These are phyloP conservation scores for Altica lythri DNA, from an alignment of 2,888 invertebrate genomes.

Conservation along the genomic window DNA sequence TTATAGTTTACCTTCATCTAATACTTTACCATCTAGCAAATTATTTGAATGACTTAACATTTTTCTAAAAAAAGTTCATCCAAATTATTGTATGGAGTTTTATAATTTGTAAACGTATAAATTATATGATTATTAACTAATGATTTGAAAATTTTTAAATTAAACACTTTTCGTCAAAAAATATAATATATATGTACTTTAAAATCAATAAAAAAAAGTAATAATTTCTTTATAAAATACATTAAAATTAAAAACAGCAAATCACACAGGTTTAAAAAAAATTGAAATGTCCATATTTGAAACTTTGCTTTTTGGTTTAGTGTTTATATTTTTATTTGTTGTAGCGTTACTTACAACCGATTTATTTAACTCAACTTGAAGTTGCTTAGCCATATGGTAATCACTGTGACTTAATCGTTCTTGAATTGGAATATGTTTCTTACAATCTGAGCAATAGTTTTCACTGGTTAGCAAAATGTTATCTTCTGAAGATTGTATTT, in stretches of 20 bases:
- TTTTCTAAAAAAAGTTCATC: too few species aligned
- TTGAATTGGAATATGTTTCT: conserved; percentile 50
- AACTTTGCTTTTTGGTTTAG: conserved; percentile 6
- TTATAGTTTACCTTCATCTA: too few species aligned
- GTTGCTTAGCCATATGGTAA: conserved; percentile 80
- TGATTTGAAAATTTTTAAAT: too few species aligned
- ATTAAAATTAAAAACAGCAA: neutral
- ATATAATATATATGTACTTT: neutral
- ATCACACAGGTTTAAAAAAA: conserved; percentile 17
- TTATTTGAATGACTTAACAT: too few species aligned
- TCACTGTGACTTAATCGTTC: conserved; percentile 74
- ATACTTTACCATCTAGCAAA: too few species aligned
- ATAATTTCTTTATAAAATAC: neutral
- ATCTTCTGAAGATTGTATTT: too few species aligned
- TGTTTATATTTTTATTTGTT: conserved; percentile 7
- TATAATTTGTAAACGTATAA: too few species aligned
- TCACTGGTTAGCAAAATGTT: too few species aligned
- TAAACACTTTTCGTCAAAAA: too few species aligned
- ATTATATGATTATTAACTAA: too few species aligned
- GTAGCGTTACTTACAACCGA: neutral
- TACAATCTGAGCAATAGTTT: conserved; percentile 23
- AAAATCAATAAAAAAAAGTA: conserved; percentile 6
- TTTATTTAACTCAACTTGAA: conserved; percentile 69
- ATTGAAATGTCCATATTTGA: conserved; percentile 3
- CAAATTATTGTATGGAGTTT: too few species aligned